Conservation (phyloP, 2,797 vertebrate genomes). For the Micromesistius poutassou region DNA sequence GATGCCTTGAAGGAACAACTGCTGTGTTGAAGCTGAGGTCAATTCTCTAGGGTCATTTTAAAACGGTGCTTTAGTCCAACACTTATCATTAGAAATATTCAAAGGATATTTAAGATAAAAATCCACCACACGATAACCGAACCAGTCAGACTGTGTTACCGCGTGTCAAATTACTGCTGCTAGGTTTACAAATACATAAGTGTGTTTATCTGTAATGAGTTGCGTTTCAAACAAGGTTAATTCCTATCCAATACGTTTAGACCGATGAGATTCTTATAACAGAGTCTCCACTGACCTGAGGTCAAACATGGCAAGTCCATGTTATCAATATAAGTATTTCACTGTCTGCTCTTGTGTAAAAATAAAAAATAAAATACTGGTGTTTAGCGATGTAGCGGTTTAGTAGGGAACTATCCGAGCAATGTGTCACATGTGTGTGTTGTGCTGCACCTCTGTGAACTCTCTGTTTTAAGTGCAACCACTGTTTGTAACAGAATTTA, state of each 20-base stretch:
- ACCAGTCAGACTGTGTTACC: neutral
- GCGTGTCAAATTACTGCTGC: neutral
- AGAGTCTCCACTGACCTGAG: conserved; percentile 8
- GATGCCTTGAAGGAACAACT: neutral
- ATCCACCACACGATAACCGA: neutral
- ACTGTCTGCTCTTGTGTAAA: neutral
- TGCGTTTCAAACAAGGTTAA: neutral
- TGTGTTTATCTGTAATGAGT: neutral
- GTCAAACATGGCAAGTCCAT: neutral
- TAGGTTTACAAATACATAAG: neutral
- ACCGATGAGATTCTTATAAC: conserved; percentile 3
- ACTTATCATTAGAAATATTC: neutral
- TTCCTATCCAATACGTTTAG: neutral
- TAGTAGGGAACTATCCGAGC: neutral
- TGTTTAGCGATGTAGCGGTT: neutral
- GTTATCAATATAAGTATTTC: conserved; percentile 1
- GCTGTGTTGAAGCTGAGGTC: neutral
- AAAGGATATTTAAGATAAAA: neutral
- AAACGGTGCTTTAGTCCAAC: too few species aligned
- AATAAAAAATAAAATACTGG: conserved; percentile 2
- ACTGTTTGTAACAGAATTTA: conserved; percentile 39
- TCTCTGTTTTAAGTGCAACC: conserved; percentile 45
- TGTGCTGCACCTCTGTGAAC: conserved; percentile 29
- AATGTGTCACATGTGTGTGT: neutral
- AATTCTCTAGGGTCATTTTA: neutral